Base-by-base conservation (phyloP, 2,888 invertebrate genomes). In the Heteromyza rotundicornis region DNA sequence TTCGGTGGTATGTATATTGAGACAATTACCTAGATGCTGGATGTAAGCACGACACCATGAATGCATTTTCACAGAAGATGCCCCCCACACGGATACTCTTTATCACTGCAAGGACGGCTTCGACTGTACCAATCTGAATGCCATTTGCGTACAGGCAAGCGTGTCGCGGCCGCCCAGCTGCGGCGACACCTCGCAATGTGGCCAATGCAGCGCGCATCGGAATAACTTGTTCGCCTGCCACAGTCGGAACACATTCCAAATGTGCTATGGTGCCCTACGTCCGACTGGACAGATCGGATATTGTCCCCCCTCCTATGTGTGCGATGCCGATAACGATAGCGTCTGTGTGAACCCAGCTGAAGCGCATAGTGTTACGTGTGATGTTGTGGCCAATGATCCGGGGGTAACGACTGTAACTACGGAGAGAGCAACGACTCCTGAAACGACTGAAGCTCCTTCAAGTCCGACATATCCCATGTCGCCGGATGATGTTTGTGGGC, bases 131-230 rank as follows among this genome's bases (percentile, higher is more conserved):
- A 65, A 73, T 52, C 60, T 64, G 14, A 65, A 67, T 5, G 77
- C 79, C 1, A 80, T 80, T 59, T 81, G 80, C 36, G 64, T 73
- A 5, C 81, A 81, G 56, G 75, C 64, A 65, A 72, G 62, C 24
- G 72, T 64, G 1, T 67, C 66, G 19, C 69, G 73, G 2, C 70
- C 69, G 2, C 73, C 80, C 10, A 80, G 80, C 57, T 81, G 81
- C 58, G 80, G 81, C 0, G 79, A 78, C 47, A 80, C 75, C 17
- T 69, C 77, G 2, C 64, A 70, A n/a, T 81, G 80, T 58, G 79
- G 80, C 1, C 69, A 67, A 5, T 81, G 80, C n/a, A 74, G 74
- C 49, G 80, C 80, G 1, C 76, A 78, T n/a, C 64, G 67, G 0
- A 77, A 80, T 64, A 68, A 74, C 50, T 64, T 78, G 20, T 81